Evolutionary conservation across 2,113 vertebrate species (phyloP), one percentile per base, ranked within the genome.

Genomic region (Mus pahari): DNA sequence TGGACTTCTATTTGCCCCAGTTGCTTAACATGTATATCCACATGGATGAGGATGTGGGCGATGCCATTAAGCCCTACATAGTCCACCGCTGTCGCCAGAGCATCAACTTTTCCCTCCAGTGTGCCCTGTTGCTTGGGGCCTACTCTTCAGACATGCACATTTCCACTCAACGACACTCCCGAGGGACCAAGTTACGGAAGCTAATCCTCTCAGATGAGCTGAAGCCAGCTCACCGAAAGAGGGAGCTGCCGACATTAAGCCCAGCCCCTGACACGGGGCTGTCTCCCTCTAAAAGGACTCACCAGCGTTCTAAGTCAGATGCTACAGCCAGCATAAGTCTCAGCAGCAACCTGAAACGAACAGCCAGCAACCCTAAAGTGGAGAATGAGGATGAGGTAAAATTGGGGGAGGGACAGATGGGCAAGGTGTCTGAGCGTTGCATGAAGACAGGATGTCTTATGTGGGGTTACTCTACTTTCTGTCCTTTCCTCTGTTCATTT

Each of bases 101-200:
- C 98, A 98, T 99, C 96, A 99, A 99, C 96, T 99, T 99, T 98
- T 99, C 99, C 16, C 98, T 99, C 71, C 99, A 97, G 86, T 99
- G 99, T 0, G 99, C 99, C 86, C 99, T 99, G 97, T 98, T 99
- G 71, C 98, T 99, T 0, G 99, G 99, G 0, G 99, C 99, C 28
- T 99, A 99, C 97, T 99, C 99, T 62, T 99, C 99, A 0, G 99
- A 99, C 98, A 99, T 99, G 99, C 99, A 99, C 99, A 99, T 99
- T 98, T 99, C 99, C 98, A 99, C 99, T 0, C 99, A 99, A 97
- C 99, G 99, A 2, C 99, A 99, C 97, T 99, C 99, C 0, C 97
- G 99, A 0, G 99, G 99, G 82, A 99, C 99, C 98, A 99, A 99
- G 89, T 98, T 99, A 0, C 98, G 99, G 73, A 98, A 99, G 36